Evolutionary conservation across 2,888 invertebrate genomes (phyloP), one percentile per base, ranked within the genome.

Genomic region (Neoscelio sp.): DNA sequence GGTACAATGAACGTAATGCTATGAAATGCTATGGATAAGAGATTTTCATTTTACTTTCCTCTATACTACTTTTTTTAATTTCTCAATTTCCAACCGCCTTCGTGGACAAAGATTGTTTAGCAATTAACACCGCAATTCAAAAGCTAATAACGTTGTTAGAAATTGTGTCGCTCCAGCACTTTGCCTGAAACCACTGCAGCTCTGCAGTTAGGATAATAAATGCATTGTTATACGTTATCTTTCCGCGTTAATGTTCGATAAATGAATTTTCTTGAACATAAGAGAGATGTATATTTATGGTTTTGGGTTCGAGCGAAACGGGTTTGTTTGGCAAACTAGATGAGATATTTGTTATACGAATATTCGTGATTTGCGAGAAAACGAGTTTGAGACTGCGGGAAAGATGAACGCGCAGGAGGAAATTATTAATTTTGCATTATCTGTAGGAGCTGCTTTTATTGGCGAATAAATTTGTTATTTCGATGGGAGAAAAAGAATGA

Each of bases 71-170:
- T 33, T 33, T 10, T 10, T 33, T 10, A 2, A 10, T 33, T 33
- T 33, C 33, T 33, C 10, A 35, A 35, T 8, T 4, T n/a, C n/a
- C n/a, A n/a, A n/a, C n/a, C n/a, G n/a, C n/a, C n/a, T n/a, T n/a
- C 38, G 2, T 17, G 17, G 42, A 18, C 10, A 35, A 44, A 26
- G 44, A 48, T 50, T 50, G 13, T 15, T 13, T 20, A 42, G 30
- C 44, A 67, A 67, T 67, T 54, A 67, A 44, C 54, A 30, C 67
- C 42, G 23, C 44, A 35, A 68, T 56, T 68, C 38, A 23, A 42
- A 35, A 46, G 54, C 54, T 68, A 68, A 67, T 67, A 67, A 56
- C 54, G 46, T 46, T 42, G 38, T 54, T 35, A 68, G 17, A 8
- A 35, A 38, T 68, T 28, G 10, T 23, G 35, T 23, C 48, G 20